phyloP scores from a whole-genome alignment of 53 echinoderm and acorn worm species.

The Pentamera pediparva region DNA sequence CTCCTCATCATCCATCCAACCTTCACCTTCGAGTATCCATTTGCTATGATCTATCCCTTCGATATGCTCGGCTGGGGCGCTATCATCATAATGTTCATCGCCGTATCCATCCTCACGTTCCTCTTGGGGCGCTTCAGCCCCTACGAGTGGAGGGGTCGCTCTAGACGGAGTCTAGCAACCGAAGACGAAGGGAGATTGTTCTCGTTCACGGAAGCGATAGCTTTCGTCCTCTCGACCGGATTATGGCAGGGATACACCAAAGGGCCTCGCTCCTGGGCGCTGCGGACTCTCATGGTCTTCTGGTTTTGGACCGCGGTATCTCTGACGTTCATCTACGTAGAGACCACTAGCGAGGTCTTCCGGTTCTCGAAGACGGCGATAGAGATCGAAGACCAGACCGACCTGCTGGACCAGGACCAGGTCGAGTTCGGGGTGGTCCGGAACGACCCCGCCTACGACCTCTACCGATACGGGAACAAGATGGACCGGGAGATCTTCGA shows the following conservation, averaged over 20 bases:
- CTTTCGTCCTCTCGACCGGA: slow-evolving; percentile 43
- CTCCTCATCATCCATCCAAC: slow-evolving; percentile 71
- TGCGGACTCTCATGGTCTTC: slow-evolving; percentile 49
- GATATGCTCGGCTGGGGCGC: slow-evolving; percentile 52
- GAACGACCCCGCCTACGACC: slow-evolving; percentile 65
- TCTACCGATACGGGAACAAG: slow-evolving; percentile 48
- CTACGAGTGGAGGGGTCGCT: slow-evolving; percentile 58
- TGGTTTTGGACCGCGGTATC: slow-evolving; percentile 74
- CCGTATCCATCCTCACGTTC: slow-evolving; percentile 51
- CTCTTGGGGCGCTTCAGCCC: slow-evolving; percentile 48
- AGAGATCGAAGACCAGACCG: slow-evolving; percentile 34
- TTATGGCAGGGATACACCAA: slow-evolving; percentile 58
- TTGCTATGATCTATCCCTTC: slow-evolving; percentile 59
- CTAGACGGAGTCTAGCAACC: slow-evolving; percentile 32
- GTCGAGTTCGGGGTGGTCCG: slow-evolving; percentile 75
- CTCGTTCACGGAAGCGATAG: slow-evolving; percentile 49
- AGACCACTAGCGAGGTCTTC: slow-evolving; percentile 57
- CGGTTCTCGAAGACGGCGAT: slow-evolving; percentile 46
- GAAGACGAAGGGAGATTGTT: slow-evolving; percentile 52
- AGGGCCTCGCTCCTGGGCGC: slow-evolving; percentile 56
- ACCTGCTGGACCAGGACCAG: slow-evolving; percentile 69
- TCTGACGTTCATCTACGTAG: slow-evolving; percentile 60
- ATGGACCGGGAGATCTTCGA: slow-evolving; percentile 46
- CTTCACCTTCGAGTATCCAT: slow-evolving; percentile 71
- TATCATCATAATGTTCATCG: slow-evolving; percentile 46